Base-by-base conservation (phyloP, 2,113 vertebrate genomes). In the Platichthys stellatus region DNA sequence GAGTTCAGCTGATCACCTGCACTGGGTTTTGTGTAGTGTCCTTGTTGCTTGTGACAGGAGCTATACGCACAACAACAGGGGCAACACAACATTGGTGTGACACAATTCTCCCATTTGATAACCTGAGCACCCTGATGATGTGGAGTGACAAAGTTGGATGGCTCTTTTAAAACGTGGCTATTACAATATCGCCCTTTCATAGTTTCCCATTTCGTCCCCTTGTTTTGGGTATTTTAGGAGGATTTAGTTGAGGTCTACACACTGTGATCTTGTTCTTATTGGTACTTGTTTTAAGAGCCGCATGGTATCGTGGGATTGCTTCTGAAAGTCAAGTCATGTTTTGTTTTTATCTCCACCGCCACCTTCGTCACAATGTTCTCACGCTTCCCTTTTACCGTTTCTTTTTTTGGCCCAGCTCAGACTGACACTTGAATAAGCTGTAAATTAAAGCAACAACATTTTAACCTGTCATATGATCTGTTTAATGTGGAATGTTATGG, bases 211-310 rank as follows among this genome's bases (percentile, higher is more conserved):
- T 26, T 63, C 18, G 2, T 51, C 21, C 57, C 57, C 13, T 58
- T 76, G 10, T 81, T 63, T 75, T 75, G 77, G 3, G 5, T 63
- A 14, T 78, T 63, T 43, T 13, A 43, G 12, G 40, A 43, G 10
- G 18, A 18, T 57, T 26, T 54, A 5, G 9, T 67, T 64, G 26
- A 57, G 38, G 47, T 68, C 14, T 62, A 47, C 17, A 56, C 23
- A 35, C 43, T 74, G 59, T 53, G 15, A 74, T 66, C 38, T 53
- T 20, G 4, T n/a, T 53, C 4, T 9, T 53, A 15, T 14, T n/a
- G 3, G 13, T 63, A 9, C 11, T 68, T 47, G 15, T 59, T 45
- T 2, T 78, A 72, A 59, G 63, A 26, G 76, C 73, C 67, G 23
- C 4, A 53, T 51, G 18, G 57, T 69, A 63, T 13, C 10, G 40